A percentile compares a stretch with the other conserved stretches of the same genome.
Conservation (phyloP, 1,140 invertebrate genomes). For the Gonatopus flavifemur region DNA sequence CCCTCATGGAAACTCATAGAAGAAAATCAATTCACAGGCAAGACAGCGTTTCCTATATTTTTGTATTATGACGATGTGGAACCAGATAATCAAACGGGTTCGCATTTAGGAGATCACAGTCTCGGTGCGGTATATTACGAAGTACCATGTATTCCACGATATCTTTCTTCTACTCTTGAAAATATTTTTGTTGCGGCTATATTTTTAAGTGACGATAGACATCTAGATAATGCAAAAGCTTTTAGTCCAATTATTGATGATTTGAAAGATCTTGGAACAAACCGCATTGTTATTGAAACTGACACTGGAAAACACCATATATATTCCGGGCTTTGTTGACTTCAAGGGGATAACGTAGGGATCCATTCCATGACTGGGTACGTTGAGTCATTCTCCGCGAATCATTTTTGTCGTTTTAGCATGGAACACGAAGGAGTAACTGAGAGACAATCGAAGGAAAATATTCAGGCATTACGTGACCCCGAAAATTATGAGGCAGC, state of each 20-base stretch:
- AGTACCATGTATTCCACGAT: constrained; percentile 25
- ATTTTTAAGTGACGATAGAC: constrained; percentile 26
- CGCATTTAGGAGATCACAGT: constrained; percentile 21
- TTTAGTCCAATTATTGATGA: constrained; percentile 28
- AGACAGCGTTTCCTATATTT: not conserved
- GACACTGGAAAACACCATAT: not conserved
- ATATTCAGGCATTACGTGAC: constrained; percentile 6
- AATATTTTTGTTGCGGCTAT: constrained; percentile 26
- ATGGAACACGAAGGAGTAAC: constrained; percentile 1
- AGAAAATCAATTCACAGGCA: not conserved
- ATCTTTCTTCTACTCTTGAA: constrained; percentile 14
- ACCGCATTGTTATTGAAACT: constrained; percentile 9
- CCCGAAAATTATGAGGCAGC: constrained; percentile 14
- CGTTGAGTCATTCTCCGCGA: constrained; percentile 12
- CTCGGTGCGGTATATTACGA: constrained; percentile 31
- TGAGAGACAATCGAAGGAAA: constrained; percentile 8
- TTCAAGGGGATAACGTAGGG: constrained; percentile 21
- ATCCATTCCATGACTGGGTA: constrained; percentile 18
- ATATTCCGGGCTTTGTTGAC: constrained; percentile 11
- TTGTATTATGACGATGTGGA: constrained; percentile 26
- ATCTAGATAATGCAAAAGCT: constrained; percentile 42
- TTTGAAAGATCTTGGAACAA: constrained; percentile 13
- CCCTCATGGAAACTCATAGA: not conserved
- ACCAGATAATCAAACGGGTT: constrained; percentile 23
- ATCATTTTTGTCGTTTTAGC: constrained; percentile 15